A percentile compares a stretch with the other conserved stretches of the same genome.
Conservation (phyloP, 2,113 vertebrate genomes). For the Dipodomys stephensi region DNA sequence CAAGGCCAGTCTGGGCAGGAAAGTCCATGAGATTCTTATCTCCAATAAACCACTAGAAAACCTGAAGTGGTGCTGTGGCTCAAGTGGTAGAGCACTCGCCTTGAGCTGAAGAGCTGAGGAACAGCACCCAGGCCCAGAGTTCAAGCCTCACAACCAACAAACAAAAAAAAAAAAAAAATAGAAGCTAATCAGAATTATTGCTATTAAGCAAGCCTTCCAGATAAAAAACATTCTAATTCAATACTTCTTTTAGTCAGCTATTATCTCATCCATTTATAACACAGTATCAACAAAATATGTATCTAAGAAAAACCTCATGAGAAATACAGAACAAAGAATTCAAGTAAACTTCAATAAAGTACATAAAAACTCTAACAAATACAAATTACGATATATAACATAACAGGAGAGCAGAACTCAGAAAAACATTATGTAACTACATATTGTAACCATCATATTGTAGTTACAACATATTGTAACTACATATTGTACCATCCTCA, state of each 20-base stretch:
- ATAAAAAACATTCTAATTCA: not conserved
- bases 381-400: not conserved
- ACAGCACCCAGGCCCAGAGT: no score
- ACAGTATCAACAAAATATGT: not conserved
- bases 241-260: not conserved
- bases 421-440: not conserved
- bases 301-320: slow-evolving; percentile 12
- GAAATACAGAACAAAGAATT: not conserved
- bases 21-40: no score
- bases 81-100: no score
- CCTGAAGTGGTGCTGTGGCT: no score
- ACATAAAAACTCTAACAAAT: not conserved
- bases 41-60: no score
- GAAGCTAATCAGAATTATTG: not conserved
- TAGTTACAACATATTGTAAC: no score
- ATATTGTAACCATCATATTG: not conserved
- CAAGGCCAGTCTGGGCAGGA: no score
- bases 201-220: not conserved
- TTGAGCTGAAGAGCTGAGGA: no score
- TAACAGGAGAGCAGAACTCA: not conserved
- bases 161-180: no score
- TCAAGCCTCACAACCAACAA: no score
- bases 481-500: not conserved
- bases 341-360: not conserved
- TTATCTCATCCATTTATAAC: not conserved